These are phyloP conservation scores for Corythoichthys intestinalis DNA, from an alignment of 2,113 vertebrate species.

Conservation along the genomic window DNA sequence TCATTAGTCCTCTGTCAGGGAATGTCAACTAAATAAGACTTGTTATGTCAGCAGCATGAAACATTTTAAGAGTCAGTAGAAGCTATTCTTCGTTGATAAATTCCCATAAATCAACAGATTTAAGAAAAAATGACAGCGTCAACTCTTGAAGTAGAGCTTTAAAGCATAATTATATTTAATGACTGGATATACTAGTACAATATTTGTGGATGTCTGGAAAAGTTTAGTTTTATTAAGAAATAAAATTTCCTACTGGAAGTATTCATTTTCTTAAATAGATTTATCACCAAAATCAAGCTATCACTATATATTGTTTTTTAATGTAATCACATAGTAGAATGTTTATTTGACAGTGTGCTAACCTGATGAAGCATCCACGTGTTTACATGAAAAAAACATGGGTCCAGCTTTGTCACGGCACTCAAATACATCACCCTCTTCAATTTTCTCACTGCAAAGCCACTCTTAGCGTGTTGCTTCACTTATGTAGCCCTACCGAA, in stretches of 20 bases:
- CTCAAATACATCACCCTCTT: conserved; percentile 24
- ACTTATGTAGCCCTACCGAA: conserved; percentile 37
- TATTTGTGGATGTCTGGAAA: too few species aligned
- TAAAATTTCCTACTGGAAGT: too few species aligned
- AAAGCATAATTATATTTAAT: not conserved
- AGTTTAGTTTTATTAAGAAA: too few species aligned
- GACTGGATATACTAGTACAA: not conserved
- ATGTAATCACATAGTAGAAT: not conserved
- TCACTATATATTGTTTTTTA: not conserved
- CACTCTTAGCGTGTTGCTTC: conserved; percentile 39
- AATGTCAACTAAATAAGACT: not conserved
- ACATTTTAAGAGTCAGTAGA: not conserved
- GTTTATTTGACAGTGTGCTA: not conserved
- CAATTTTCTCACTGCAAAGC: conserved; percentile 46
- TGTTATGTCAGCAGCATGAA: not conserved
- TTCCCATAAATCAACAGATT: not conserved
- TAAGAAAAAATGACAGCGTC: not conserved
- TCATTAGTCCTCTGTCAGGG: not conserved
- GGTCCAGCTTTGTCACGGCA: not conserved
- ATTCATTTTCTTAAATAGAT: too few species aligned
- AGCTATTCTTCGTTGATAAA: not conserved
- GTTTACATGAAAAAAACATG: not conserved
- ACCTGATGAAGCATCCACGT: not conserved
- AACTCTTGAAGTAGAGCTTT: not conserved
- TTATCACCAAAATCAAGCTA: not conserved